These are phyloP conservation scores for Brotula barbata DNA, from an alignment of 2,797 vertebrate genomes.

Conservation along the genomic window DNA sequence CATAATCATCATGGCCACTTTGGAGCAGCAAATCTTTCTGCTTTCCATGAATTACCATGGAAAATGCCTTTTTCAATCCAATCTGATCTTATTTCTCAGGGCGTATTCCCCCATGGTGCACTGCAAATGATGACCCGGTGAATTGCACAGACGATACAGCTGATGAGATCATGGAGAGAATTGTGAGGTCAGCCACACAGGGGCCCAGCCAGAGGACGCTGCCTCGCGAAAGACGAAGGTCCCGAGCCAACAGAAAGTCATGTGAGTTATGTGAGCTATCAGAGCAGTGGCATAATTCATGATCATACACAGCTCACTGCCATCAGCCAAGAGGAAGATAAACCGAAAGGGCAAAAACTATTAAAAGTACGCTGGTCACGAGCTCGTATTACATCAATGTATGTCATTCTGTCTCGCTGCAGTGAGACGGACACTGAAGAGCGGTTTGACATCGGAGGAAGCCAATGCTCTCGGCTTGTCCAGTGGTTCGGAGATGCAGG, in stretches of 20 bases:
- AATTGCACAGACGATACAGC: conserved; percentile 89
- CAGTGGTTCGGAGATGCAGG: conserved; percentile 91
- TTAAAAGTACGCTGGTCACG: background rate
- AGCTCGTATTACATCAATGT: background rate
- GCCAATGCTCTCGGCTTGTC: conserved; percentile 91
- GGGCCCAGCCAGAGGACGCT: conserved; percentile 89
- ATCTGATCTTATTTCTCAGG: conserved; percentile 67
- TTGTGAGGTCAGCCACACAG: conserved; percentile 96
- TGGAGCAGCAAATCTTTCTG: background rate
- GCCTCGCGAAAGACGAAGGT: conserved; percentile 91
- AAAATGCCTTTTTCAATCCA: background rate
- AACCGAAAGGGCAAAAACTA: background rate
- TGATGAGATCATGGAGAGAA: conserved; percentile 98
- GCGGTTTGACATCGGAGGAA: conserved; percentile 91
- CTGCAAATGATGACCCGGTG: conserved; percentile 83
- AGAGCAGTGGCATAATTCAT: background rate
- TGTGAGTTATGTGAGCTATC: conserved; percentile 76
- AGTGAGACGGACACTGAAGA: conserved; percentile 97
- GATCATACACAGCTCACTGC: background rate
- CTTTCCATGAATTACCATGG: background rate
- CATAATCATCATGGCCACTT: conserved; percentile 1
- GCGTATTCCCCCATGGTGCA: conserved; percentile 83
- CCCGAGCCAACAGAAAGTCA: conserved; percentile 94
- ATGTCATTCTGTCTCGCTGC: background rate
- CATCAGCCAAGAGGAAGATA: background rate